Evolutionary conservation across 2,888 invertebrate species (phyloP).

Genomic region (Lamproptera curius): DNA sequence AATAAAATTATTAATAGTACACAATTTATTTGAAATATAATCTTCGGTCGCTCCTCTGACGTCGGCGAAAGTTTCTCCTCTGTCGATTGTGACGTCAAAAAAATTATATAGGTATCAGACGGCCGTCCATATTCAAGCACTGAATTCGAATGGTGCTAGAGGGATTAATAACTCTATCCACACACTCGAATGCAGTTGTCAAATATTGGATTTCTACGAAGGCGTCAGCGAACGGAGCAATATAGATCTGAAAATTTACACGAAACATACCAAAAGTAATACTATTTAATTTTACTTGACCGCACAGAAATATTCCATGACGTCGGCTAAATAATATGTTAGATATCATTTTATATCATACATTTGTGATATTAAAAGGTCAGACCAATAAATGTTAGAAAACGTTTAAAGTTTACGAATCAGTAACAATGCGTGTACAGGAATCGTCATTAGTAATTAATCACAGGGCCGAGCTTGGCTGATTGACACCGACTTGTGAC

Average conservation of each 20-base stretch:
- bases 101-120: slow-evolving; percentile 22
- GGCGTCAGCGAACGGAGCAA: background rate
- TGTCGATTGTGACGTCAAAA: slow-evolving; percentile 3
- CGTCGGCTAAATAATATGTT: background rate
- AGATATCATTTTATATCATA: background rate
- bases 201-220: slow-evolving; percentile 50
- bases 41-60: background rate
- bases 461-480: slow-evolving; percentile 26
- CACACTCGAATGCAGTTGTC: slow-evolving; percentile 84
- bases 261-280: background rate
- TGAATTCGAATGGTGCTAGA: slow-evolving; percentile 87
- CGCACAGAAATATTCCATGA: no score
- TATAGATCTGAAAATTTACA: background rate
- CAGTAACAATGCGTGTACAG: slow-evolving; percentile 8
- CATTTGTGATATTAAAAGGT: background rate
- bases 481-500: slow-evolving; percentile 55
- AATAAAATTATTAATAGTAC: background rate
- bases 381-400: background rate
- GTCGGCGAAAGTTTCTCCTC: no score
- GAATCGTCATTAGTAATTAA: slow-evolving; percentile 17
- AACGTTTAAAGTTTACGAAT: no score
- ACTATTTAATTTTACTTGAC: background rate
- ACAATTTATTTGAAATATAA: background rate
- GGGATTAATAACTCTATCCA: slow-evolving; percentile 76
- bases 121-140: slow-evolving; percentile 70